These are phyloP conservation scores for Psittacula cyanocephala DNA, from an alignment of 2,113 vertebrate species.

Conservation along the genomic window DNA sequence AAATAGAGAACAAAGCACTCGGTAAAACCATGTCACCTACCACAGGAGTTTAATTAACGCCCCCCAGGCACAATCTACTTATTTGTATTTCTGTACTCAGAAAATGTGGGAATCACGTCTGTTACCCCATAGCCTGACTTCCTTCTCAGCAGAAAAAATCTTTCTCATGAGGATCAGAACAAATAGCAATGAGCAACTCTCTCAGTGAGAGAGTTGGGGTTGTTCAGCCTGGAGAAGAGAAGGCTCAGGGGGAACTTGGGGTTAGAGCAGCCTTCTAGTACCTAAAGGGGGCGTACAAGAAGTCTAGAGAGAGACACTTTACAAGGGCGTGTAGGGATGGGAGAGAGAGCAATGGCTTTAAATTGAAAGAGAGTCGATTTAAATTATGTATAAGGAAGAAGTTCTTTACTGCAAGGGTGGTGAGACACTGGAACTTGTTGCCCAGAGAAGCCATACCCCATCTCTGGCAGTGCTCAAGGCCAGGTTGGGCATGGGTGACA, in stretches of 20 bases:
- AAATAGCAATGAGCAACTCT: background rate
- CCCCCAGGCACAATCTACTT: background rate
- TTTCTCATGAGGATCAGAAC: background rate
- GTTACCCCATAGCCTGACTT: background rate
- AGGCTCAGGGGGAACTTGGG: background rate
- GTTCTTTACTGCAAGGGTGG: background rate
- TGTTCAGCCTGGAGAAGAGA: background rate
- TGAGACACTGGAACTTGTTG: background rate
- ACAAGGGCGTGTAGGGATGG: background rate
- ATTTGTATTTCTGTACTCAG: background rate
- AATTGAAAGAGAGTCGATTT: background rate
- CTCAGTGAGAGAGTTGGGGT: background rate
- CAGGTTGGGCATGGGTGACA: background rate
- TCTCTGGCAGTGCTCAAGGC: background rate
- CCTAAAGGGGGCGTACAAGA: background rate
- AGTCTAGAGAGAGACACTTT: background rate
- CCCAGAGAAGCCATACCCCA: background rate
- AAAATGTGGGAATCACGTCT: background rate
- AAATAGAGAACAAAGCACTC: conserved; percentile 1
- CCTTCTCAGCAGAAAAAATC: background rate
- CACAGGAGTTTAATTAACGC: background rate
- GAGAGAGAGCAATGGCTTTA: background rate
- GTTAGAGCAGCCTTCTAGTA: background rate
- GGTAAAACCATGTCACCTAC: background rate
- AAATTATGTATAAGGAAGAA: background rate